Percentiles rank a stretch among this genome's conserved stretches.
phyloP scores from a whole-genome alignment of 2,888 invertebrate genomes.

The Gari tellinella region DNA sequence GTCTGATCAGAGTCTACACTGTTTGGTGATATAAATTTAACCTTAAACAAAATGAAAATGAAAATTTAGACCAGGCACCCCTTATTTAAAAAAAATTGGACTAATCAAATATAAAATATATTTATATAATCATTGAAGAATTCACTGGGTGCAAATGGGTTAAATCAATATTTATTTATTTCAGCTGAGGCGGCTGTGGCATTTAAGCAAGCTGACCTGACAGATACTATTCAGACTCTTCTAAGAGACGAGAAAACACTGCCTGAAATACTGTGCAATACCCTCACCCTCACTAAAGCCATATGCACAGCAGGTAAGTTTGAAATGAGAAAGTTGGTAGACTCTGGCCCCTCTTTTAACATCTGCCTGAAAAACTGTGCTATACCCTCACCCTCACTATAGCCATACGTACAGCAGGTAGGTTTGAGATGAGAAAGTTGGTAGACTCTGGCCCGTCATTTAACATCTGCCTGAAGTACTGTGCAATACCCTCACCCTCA shows the following conservation, averaged over 20 bases:
- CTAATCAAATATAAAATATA: not conserved
- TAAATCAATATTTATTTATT: conserved; percentile 6
- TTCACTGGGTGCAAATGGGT: not conserved
- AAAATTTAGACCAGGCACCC: no score
- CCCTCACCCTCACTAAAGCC: conserved; percentile 74
- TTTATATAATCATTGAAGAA: no score
- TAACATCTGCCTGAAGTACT: conserved; percentile 78
- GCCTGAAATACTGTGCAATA: conserved; percentile 80
- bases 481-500: conserved; percentile 78
- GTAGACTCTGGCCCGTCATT: no score
- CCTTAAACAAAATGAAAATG: no score
- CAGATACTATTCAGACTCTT: conserved; percentile 71
- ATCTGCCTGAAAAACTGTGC: conserved; percentile 78
- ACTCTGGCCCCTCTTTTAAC: no score
- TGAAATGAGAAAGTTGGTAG: not conserved
- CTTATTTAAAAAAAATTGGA: no score
- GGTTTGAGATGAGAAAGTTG: not conserved
- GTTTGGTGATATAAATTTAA: no score
- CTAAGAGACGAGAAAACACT: conserved; percentile 71
- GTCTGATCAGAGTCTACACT: no score
- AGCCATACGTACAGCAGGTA: conserved; percentile 75
- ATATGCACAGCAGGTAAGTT: conserved; percentile 73
- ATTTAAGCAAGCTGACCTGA: conserved; percentile 75
- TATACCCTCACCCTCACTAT: conserved; percentile 78
- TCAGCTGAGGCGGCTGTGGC: conserved; percentile 74